phyloP scores from a whole-genome alignment of 1,140 invertebrate species.

The Penaeus vannamei region DNA sequence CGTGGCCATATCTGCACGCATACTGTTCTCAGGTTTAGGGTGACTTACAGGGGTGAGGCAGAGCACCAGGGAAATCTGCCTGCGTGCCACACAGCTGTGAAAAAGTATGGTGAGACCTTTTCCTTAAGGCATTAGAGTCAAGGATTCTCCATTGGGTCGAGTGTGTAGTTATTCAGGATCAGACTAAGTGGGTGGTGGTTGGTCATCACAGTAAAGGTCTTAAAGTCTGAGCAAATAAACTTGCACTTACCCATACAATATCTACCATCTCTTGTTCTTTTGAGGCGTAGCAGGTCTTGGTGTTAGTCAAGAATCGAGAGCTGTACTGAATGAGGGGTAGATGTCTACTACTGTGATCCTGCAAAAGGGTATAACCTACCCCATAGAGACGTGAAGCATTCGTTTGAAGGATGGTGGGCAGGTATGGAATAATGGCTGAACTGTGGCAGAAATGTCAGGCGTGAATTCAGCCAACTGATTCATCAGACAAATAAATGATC shows the following conservation, averaged over 20 bases:
- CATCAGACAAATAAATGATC: slow-evolving; percentile 4
- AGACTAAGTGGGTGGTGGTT: slow-evolving; percentile 6
- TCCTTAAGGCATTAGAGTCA: slow-evolving; percentile 25
- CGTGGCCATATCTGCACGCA: not conserved
- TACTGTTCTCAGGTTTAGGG: not conserved
- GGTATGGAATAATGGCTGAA: not conserved
- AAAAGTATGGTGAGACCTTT: not conserved
- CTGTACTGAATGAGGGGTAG: not conserved
- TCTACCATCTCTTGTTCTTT: not conserved
- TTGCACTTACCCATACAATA: slow-evolving; percentile 20
- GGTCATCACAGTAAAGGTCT: not conserved
- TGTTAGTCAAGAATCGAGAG: not conserved
- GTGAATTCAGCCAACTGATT: slow-evolving; percentile 10
- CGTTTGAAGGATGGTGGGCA: not conserved
- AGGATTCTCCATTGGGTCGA: slow-evolving; percentile 22
- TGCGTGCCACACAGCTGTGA: not conserved
- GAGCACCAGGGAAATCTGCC: not conserved
- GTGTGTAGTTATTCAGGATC: slow-evolving; percentile 4
- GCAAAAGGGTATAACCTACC: not conserved
- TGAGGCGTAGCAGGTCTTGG: not conserved
- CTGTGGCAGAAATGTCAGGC: not conserved
- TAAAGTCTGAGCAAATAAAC: not conserved
- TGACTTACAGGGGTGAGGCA: not conserved
- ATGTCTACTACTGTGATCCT: not conserved
- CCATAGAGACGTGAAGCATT: not conserved